Percentiles rank a stretch among this genome's conserved stretches.
These are phyloP conservation scores for Nephila pilipes DNA, from an alignment of 1,140 invertebrate species.

Conservation along the genomic window DNA sequence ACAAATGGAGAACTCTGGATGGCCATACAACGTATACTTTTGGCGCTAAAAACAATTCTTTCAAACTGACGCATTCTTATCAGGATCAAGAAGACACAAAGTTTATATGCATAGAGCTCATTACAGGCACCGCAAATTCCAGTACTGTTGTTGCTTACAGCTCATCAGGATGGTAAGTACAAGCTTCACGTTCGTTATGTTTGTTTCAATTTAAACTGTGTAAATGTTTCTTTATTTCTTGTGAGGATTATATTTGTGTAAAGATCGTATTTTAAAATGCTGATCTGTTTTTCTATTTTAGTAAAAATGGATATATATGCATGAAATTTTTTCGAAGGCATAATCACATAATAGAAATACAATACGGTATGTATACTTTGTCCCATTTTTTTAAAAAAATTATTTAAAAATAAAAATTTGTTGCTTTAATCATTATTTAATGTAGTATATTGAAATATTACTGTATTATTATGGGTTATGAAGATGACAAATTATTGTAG, in stretches of 20 bases:
- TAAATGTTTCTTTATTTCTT: too few species aligned
- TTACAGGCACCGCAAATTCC: constrained; percentile 41
- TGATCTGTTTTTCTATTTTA: constrained; percentile 49
- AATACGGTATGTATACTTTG: constrained; percentile 77
- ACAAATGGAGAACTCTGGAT: constrained; percentile 79
- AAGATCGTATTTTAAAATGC: too few species aligned
- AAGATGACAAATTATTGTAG: too few species aligned
- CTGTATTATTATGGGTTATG: too few species aligned
- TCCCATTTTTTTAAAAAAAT: background rate
- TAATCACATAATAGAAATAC: constrained; percentile 79
- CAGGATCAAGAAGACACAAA: constrained; percentile 63
- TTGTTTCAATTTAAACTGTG: too few species aligned
- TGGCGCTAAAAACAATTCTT: constrained; percentile 86
- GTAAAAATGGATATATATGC: constrained; percentile 79
- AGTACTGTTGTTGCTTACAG: constrained; percentile 77
- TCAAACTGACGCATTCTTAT: constrained; percentile 79
- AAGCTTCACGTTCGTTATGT: too few species aligned
- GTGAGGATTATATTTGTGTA: too few species aligned
- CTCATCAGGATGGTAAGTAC: constrained; percentile 78
- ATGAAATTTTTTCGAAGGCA: constrained; percentile 77
- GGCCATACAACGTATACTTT: constrained; percentile 87
- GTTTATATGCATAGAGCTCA: constrained; percentile 73
- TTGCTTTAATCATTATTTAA: too few species aligned
- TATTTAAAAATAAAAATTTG: too few species aligned
- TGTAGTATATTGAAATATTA: too few species aligned